Evolutionary conservation across 2,797 vertebrate species (phyloP), one percentile per base, ranked within the genome.

Genomic region (Pseudotriccus pelzelni): DNA sequence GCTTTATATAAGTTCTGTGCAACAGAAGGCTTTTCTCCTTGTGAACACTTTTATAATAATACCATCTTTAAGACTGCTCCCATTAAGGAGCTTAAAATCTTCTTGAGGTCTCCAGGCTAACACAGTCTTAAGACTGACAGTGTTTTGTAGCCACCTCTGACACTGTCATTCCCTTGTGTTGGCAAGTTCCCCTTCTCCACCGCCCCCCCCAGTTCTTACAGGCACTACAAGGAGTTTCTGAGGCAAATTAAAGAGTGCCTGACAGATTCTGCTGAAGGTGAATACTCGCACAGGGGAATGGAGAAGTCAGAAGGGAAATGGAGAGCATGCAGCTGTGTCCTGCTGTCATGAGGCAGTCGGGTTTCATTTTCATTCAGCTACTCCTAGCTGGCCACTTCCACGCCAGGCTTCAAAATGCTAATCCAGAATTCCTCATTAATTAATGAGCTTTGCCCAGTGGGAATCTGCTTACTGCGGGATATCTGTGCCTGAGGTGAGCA

Each of bases 341-440:
- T 70, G 82, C 66, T 77, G 76, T 84, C 55, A 6, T 6, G n/a
- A 93, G 34, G 39, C 36, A 36, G 70, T 59, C 10, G 66, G 79
- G 88, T 96, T 94, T 94, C 87, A 92, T 97, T 96, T 97, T 97
- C 81, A 91, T 95, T 90, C 80, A 79, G 69, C 77, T 84, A 5
- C 95, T 91, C 80, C 77, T 96, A 50, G 86, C 60, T 44, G 68
- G 93, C 66, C 96, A 91, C 79, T 76, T 82, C 88, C 81, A 82
- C 34, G 77, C 37, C 34, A 53, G 73, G 44, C 86, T 95, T 95
- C 91, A 64, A 94, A 96, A 96, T 64, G 68, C 93, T 96, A 96
- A 95, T 96, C 89, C 56, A 79, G 82, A 97, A 73, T 70, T 93
- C 93, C 90, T 93, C 91, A 93, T 97, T 95, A 97, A 97, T 97